Evolutionary conservation across 2,888 invertebrate species (phyloP).

Genomic region (Nowickia ferox): DNA sequence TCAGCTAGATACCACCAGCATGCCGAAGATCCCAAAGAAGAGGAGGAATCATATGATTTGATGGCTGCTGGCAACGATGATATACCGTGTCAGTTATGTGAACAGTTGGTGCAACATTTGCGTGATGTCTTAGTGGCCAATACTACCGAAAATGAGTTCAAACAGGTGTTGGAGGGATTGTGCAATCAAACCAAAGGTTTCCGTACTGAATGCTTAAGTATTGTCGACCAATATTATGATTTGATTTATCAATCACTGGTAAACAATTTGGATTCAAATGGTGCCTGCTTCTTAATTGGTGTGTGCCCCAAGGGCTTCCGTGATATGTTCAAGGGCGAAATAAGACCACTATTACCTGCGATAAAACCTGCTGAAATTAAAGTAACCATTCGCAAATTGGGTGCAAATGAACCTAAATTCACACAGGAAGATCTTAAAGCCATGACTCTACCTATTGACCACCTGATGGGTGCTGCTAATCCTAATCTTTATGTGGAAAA

Average conservation of each 20-base stretch:
- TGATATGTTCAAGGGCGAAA: slow-evolving; percentile 79
- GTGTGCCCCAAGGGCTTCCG: slow-evolving; percentile 80
- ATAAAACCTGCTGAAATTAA: slow-evolving; percentile 83
- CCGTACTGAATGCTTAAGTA: slow-evolving; percentile 88
- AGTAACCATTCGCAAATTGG: slow-evolving; percentile 79
- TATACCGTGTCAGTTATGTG: slow-evolving; percentile 93
- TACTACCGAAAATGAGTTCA: slow-evolving; percentile 92
- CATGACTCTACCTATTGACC: slow-evolving; percentile 85
- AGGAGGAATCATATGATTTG: slow-evolving; percentile 85
- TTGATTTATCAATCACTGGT: slow-evolving; percentile 89
- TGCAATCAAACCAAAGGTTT: slow-evolving; percentile 92
- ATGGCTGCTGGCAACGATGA: slow-evolving; percentile 84
- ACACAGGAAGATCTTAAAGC: slow-evolving; percentile 79
- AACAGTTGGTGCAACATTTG: slow-evolving; percentile 91
- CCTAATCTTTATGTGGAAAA: slow-evolving; percentile 80
- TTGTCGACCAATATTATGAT: slow-evolving; percentile 91
- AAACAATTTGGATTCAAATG: slow-evolving; percentile 87
- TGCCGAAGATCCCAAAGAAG: slow-evolving; percentile 85
- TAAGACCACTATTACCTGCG: slow-evolving; percentile 86
- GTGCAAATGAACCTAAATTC: slow-evolving; percentile 79
- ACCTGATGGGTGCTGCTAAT: slow-evolving; percentile 82
- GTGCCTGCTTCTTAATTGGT: slow-evolving; percentile 88
- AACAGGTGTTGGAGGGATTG: slow-evolving; percentile 89
- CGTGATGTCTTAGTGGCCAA: slow-evolving; percentile 92
- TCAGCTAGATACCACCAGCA: slow-evolving; percentile 86